A percentile compares a stretch with the other conserved stretches of the same genome.
phyloP scores from a whole-genome alignment of 2,797 vertebrate species.

The Tenualosa ilisha region DNA sequence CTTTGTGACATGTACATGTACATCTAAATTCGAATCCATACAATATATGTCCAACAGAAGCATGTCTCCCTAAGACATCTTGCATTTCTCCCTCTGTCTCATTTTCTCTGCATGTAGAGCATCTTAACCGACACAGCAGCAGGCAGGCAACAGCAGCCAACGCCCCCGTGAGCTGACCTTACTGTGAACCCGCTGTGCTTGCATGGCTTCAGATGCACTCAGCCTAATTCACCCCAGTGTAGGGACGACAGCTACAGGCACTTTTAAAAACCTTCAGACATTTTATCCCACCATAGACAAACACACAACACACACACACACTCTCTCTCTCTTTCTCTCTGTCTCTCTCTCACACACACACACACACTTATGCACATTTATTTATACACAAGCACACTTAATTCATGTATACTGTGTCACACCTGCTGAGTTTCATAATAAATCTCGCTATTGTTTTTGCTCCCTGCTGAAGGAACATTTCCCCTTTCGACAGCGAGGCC shows the following conservation, averaged over 20 bases:
- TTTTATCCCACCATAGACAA: slow-evolving; percentile 11
- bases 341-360: not conserved
- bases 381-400: slow-evolving; percentile 11
- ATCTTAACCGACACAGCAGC: not conserved
- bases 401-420: not conserved
- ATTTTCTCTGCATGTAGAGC: not conserved
- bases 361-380: not conserved
- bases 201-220: not conserved
- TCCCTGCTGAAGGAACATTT: slow-evolving; percentile 8
- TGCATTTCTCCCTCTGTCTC: not conserved
- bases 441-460: not conserved
- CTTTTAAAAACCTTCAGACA: slow-evolving; percentile 10
- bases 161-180: slow-evolving; percentile 27
- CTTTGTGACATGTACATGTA: not conserved
- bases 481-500: not conserved
- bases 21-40: not conserved
- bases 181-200: slow-evolving; percentile 25
- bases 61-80: not conserved
- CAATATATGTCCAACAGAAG: not conserved
- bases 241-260: slow-evolving; percentile 22
- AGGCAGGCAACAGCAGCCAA: not conserved
- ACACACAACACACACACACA: not conserved
- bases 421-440: slow-evolving; percentile 19
- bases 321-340: not conserved
- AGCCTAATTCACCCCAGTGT: slow-evolving; percentile 23